Percentiles rank a stretch among this genome's conserved stretches.
Conservation (phyloP, 2,888 invertebrate species). For the Notodonta ziczac region DNA sequence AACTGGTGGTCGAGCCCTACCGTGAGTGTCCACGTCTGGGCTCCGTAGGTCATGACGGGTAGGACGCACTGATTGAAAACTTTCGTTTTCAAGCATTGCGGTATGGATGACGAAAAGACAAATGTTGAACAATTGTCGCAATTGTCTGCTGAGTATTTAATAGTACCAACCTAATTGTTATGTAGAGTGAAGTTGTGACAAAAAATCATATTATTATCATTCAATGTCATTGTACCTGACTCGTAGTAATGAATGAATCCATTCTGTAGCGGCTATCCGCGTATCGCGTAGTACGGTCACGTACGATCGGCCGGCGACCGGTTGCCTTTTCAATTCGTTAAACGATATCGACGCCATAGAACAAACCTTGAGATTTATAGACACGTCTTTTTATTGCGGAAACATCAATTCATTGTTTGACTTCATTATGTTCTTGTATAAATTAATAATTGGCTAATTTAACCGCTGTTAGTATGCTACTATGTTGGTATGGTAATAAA, state of each 20-base stretch:
- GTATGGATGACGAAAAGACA: too few species aligned
- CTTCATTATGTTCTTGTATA: conserved; percentile 14
- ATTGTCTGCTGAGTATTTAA: neutral
- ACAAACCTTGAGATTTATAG: conserved; percentile 41
- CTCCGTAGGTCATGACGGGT: too few species aligned
- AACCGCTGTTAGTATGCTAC: neutral
- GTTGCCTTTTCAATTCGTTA: conserved; percentile 57
- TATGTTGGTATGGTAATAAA: too few species aligned
- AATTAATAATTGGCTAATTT: conserved; percentile 20
- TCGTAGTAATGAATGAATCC: conserved; percentile 56
- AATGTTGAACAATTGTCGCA: neutral
- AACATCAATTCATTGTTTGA: conserved; percentile 31
- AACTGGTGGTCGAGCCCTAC: too few species aligned
- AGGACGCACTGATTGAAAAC: too few species aligned
- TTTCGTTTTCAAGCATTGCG: too few species aligned
- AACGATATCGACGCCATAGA: conserved; percentile 45
- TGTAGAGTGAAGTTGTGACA: neutral
- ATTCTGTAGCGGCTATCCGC: conserved; percentile 48
- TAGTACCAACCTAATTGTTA: neutral
- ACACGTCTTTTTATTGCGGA: conserved; percentile 38
- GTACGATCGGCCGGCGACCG: conserved; percentile 53
- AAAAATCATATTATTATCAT: neutral
- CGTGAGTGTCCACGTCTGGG: too few species aligned
- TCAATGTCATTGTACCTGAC: conserved; percentile 47
- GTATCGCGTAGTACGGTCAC: conserved; percentile 62